Evolutionary conservation across 2,888 invertebrate species (phyloP).

Genomic region (Acanthopleura granulata): DNA sequence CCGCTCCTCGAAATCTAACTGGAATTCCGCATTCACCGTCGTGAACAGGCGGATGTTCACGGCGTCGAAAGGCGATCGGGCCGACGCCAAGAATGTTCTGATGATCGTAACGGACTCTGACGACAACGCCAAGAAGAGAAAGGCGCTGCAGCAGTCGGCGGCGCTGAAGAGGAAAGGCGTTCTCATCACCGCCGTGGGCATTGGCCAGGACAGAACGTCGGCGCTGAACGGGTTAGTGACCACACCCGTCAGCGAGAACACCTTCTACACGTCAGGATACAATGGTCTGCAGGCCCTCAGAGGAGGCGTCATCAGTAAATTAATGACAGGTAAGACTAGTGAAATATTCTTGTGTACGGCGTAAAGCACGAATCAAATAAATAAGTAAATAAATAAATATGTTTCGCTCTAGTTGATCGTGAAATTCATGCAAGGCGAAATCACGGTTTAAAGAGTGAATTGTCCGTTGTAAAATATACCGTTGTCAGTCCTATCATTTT

Average conservation of each 20-base stretch:
- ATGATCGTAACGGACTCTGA: constrained; percentile 12
- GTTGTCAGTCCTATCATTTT: too few species aligned
- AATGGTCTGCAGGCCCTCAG: not conserved
- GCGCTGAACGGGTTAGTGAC: constrained; percentile 3
- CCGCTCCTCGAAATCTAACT: constrained; percentile 1
- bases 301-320: not conserved
- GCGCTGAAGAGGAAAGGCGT: not conserved
- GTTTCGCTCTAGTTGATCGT: too few species aligned
- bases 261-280: not conserved
- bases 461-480: too few species aligned
- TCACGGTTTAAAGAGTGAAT: too few species aligned
- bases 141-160: not conserved
- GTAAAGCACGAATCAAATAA: too few species aligned
- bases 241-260: not conserved
- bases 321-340: not conserved
- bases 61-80: not conserved
- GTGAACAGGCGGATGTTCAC: not conserved
- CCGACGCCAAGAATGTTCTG: constrained; percentile 7
- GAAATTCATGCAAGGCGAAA: too few species aligned
- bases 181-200: not conserved
- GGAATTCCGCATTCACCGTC: constrained; percentile 11
- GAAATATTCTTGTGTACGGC: too few species aligned
- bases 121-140: constrained; percentile 11
- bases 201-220: not conserved
- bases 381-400: too few species aligned